Evolutionary conservation across 2,797 vertebrate species (phyloP).

Genomic region (Parauchenoglanis ngamensis): DNA sequence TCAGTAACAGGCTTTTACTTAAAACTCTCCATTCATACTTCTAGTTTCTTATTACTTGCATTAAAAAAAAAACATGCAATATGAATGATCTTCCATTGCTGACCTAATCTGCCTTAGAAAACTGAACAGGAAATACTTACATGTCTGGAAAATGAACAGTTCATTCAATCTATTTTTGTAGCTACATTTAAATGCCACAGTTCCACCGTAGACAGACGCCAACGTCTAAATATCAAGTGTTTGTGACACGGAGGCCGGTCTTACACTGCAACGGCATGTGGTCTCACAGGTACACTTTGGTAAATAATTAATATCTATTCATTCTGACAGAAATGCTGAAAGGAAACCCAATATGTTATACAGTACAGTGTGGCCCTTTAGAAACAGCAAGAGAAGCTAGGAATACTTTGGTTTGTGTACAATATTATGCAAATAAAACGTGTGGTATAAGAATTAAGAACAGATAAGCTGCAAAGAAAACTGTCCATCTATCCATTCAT

Average conservation of each 20-base stretch:
- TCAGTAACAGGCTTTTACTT: slow-evolving; percentile 68
- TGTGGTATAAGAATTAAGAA: neutral
- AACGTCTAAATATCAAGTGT: slow-evolving; percentile 37
- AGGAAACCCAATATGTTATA: slow-evolving; percentile 68
- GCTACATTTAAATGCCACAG: slow-evolving; percentile 12
- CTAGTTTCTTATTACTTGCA: slow-evolving; percentile 24
- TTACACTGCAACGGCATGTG: slow-evolving; percentile 41
- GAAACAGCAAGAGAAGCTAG: slow-evolving; percentile 26
- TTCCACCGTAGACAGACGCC: neutral
- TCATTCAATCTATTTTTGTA: slow-evolving; percentile 44
- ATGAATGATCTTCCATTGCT: slow-evolving; percentile 18
- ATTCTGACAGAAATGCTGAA: slow-evolving; percentile 72
- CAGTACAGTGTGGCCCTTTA: slow-evolving; percentile 29
- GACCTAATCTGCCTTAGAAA: slow-evolving; percentile 10
- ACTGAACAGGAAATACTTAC: slow-evolving; percentile 46
- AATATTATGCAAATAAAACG: neutral
- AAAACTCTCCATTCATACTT: slow-evolving; percentile 50
- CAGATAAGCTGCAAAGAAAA: neutral
- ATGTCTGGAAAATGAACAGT: slow-evolving; percentile 29
- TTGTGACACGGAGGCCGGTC: slow-evolving; percentile 39
- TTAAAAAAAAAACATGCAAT: neutral
- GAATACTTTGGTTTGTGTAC: neutral
- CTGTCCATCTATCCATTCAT: neutral
- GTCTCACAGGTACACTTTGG: slow-evolving; percentile 56
- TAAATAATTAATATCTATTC: slow-evolving; percentile 78